phyloP scores from a whole-genome alignment of 1,140 invertebrate species.

The Uloborus diversus region DNA sequence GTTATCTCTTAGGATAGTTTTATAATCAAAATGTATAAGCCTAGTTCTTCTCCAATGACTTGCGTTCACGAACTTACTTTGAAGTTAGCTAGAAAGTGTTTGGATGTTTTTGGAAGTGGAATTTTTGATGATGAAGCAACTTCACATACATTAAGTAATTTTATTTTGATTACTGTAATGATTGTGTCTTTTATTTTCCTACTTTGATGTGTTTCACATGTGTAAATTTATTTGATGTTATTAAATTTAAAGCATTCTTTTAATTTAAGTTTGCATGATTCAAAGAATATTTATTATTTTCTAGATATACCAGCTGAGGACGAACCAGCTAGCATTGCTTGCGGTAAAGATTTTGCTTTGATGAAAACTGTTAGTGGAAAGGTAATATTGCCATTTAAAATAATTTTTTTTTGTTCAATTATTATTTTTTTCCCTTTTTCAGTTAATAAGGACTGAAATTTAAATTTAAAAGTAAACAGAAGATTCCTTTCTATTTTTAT shows the following conservation, averaged over 20 bases:
- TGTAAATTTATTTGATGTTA: not conserved
- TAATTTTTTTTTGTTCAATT: not conserved
- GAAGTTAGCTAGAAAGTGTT: conserved; percentile 80
- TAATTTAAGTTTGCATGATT: not conserved
- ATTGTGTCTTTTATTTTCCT: not conserved
- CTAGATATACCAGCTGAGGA: conserved; percentile 71
- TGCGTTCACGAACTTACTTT: conserved; percentile 75
- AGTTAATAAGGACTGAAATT: too few relatives aligned
- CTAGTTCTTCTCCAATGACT: conserved; percentile 69
- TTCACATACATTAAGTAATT: conserved; percentile 62
- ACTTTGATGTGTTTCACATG: not conserved
- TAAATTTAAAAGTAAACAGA: too few relatives aligned
- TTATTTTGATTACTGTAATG: too few relatives aligned
- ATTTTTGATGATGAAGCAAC: conserved; percentile 75
- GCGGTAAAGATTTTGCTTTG: conserved; percentile 87
- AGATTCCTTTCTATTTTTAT: too few relatives aligned
- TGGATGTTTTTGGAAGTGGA: conserved; percentile 78
- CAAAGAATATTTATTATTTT: conserved; percentile 14
- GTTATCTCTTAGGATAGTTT: conserved; percentile 78
- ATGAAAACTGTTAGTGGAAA: conserved; percentile 81
- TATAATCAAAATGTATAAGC: conserved; percentile 80
- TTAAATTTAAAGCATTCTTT: not conserved
- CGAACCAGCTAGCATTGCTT: conserved; percentile 73
- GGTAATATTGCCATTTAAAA: conserved; percentile 64
- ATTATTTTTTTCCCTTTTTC: not conserved